phyloP scores from a whole-genome alignment of 2,888 invertebrate species.

The Tenthredo scrophulariae region DNA sequence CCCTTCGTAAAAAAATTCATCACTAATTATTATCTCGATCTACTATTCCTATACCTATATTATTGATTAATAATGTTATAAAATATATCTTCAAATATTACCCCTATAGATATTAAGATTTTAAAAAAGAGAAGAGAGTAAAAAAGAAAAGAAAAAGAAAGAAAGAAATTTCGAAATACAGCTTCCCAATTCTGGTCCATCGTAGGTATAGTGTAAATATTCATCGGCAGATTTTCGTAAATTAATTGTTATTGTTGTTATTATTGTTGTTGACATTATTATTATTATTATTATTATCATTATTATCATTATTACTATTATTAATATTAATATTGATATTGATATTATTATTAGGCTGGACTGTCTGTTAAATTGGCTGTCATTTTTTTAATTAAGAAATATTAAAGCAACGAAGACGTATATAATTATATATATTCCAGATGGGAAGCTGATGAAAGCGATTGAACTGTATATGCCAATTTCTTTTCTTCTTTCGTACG shows the following conservation, averaged over 20 bases:
- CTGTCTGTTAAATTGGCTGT: slow-evolving; percentile 8
- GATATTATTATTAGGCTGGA: background rate
- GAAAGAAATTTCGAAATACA: background rate
- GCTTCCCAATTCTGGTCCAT: slow-evolving; percentile 9
- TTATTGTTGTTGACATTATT: slow-evolving; percentile 28
- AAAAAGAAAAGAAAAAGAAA: too few relatives aligned
- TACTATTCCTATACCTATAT: background rate
- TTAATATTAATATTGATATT: background rate
- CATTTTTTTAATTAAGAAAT: slow-evolving; percentile 11
- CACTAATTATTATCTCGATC: slow-evolving; percentile 3
- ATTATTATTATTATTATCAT: slow-evolving; percentile 29
- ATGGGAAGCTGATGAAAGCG: slow-evolving; percentile 1
- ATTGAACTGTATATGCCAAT: background rate
- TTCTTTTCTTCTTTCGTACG: background rate
- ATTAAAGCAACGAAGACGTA: slow-evolving; percentile 15
- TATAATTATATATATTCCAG: background rate
- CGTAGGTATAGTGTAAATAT: slow-evolving; percentile 22
- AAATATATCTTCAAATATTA: slow-evolving; percentile 27
- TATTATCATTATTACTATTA: slow-evolving; percentile 20
- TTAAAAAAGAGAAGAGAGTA: background rate
- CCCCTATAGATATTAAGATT: background rate
- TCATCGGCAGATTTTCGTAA: background rate
- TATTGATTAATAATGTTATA: background rate
- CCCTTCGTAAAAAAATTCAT: background rate
- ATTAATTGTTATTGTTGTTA: slow-evolving; percentile 42